Percentiles rank a stretch among this genome's conserved stretches.
phyloP scores from a whole-genome alignment of 2,797 vertebrate species.

The Malacoctenus gilli region DNA sequence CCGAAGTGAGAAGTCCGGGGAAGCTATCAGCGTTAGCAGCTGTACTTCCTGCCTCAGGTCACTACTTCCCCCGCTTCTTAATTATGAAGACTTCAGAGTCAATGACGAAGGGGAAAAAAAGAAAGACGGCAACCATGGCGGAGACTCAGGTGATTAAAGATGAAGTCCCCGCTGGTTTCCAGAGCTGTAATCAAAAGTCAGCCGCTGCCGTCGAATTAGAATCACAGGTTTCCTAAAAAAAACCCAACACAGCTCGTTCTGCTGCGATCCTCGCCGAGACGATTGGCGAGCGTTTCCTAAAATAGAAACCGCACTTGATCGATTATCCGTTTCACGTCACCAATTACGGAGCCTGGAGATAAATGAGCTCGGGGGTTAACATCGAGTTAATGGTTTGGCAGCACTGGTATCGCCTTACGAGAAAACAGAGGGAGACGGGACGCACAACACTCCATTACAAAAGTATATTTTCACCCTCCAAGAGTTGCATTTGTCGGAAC shows the following conservation, averaged over 20 bases:
- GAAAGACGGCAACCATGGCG: conserved; percentile 5
- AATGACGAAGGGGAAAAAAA: not conserved
- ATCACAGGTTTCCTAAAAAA: not conserved
- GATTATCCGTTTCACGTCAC: conserved; percentile 54
- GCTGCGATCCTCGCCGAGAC: not conserved
- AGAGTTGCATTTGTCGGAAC: too few species aligned
- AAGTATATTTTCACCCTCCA: too few species aligned
- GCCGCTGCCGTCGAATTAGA: not conserved
- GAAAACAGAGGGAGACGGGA: conserved; percentile 19
- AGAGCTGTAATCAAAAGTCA: conserved; percentile 10
- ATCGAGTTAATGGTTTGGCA: conserved; percentile 42
- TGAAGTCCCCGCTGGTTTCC: conserved; percentile 5
- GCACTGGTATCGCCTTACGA: conserved; percentile 51
- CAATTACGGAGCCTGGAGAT: conserved; percentile 49
- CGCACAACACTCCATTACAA: conserved; percentile 15
- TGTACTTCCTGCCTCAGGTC: not conserved
- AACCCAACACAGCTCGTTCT: not conserved
- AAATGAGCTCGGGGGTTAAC: conserved; percentile 35
- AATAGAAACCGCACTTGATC: conserved; percentile 18
- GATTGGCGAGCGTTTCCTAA: conserved; percentile 1
- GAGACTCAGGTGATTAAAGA: conserved; percentile 24
- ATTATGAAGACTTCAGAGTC: conserved; percentile 22
- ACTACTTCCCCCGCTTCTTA: conserved; percentile 28
- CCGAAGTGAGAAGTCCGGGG: not conserved
- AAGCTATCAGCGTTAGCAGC: not conserved